phyloP scores from a whole-genome alignment of 2,888 invertebrate species.

The Lithophane ornitopus region DNA sequence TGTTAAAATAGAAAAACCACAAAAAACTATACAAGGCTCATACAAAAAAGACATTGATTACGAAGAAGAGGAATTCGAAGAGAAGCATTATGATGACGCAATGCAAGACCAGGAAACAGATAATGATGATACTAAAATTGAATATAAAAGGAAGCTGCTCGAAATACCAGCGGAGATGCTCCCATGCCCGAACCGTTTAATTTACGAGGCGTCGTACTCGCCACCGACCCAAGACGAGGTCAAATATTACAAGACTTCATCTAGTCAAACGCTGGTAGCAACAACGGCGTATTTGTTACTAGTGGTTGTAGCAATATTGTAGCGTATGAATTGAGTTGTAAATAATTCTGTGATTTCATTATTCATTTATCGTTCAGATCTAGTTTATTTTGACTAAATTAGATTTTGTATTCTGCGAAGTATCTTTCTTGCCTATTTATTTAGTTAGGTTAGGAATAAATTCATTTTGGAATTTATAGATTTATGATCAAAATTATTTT shows the following conservation, averaged over 20 bases:
- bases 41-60: slow-evolving; percentile 77
- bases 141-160: slow-evolving; percentile 81
- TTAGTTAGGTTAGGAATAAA: slow-evolving; percentile 1
- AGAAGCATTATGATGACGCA: slow-evolving; percentile 82
- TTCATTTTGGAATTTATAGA: slow-evolving; percentile 1
- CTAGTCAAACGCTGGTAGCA: slow-evolving; percentile 66
- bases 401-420: slow-evolving; percentile 3
- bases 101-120: slow-evolving; percentile 86
- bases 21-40: slow-evolving; percentile 67
- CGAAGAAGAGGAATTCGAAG: slow-evolving; percentile 81
- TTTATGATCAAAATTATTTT: background rate
- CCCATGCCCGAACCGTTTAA: slow-evolving; percentile 83
- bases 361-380: slow-evolving; percentile 50
- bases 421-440: slow-evolving; percentile 11
- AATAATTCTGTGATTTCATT: slow-evolving; percentile 66
- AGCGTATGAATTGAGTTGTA: slow-evolving; percentile 70
- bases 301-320: slow-evolving; percentile 71
- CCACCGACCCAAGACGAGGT: slow-evolving; percentile 88
- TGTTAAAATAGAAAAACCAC: slow-evolving; percentile 74
- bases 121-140: slow-evolving; percentile 77
- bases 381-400: slow-evolving; percentile 11
- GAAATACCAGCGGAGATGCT: slow-evolving; percentile 84
- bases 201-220: slow-evolving; percentile 82
- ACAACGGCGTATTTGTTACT: slow-evolving; percentile 68
- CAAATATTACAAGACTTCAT: slow-evolving; percentile 85